Evolutionary conservation across 1,140 invertebrate species (phyloP), one percentile per base, ranked within the genome.

Genomic region (Drosophila erecta): DNA sequence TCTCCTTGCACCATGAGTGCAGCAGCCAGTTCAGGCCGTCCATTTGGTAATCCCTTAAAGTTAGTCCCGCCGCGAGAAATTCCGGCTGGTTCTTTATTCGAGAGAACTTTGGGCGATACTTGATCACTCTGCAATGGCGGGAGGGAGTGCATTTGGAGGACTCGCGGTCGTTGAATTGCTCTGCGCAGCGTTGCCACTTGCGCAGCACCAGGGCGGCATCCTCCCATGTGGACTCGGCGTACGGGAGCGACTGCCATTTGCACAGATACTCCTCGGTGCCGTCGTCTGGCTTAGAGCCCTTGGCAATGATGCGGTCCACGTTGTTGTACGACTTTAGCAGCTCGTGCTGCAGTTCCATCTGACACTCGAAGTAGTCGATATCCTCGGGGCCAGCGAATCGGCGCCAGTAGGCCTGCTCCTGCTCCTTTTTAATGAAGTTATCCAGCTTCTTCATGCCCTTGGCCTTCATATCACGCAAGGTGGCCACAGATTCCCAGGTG

Each of bases 21-120:
- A 98, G 96, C 90, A 99, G 94, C 99, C 99, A 99, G 94, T 99
- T 99, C 5, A 99, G 94, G 46, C 99, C 99, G 93, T 99, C 98
- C 93, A 99, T 95, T 94, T 99, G 99, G 93, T 99, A 99, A 93
- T 99, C 99, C 91, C 99, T 93, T 40, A 99, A 93, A 15, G 94
- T 86, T 58, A 96, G 94, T 58, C 93, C 94, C 54, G 94, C 94
- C 5, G 95, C 96, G 93, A 99, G 95, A 87, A 97, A 99, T 37
- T 95, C 95, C 0, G 98, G 98, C 92, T 99, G 98, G 51, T 94
- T 94, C 92, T 98, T 98, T 0, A 99, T 92, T 61, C 97, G 96
- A 65, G 96, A 94, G 93, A 99, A 99, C 91, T 99, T 99, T 1
- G 98, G 98, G 75, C 98, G 94, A 91, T 94, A 94, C 93, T 96